Evolutionary conservation across 2,113 vertebrate species (phyloP).

Genomic region (Lichenostomus cassidix): DNA sequence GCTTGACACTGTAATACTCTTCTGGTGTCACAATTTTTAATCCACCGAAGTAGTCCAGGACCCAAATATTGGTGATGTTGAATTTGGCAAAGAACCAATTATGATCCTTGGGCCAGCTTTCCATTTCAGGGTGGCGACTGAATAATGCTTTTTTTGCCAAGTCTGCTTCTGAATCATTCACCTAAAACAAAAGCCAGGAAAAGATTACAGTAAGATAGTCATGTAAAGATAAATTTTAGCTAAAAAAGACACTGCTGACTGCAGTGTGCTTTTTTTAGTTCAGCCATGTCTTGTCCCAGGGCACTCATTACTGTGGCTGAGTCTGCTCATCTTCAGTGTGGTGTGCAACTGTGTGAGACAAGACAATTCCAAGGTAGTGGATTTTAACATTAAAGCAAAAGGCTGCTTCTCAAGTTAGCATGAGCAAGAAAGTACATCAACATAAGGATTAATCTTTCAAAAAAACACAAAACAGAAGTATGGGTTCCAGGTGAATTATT

Average conservation of each 20-base stretch:
- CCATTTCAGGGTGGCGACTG: constrained; percentile 91
- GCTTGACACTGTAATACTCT: constrained; percentile 85
- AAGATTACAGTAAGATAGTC: not conserved
- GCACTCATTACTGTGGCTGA: not conserved
- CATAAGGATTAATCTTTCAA: not conserved
- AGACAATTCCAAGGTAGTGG: not conserved
- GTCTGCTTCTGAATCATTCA: constrained; percentile 80
- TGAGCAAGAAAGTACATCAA: not conserved
- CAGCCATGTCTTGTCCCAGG: not conserved
- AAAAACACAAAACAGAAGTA: not conserved
- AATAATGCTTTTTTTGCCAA: constrained; percentile 85
- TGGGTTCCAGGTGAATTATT: not conserved
- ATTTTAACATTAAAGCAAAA: not conserved
- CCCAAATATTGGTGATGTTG: constrained; percentile 93
- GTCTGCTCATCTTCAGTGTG: not conserved
- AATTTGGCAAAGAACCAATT: constrained; percentile 94
- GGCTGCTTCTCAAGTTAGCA: not conserved
- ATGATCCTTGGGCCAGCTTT: constrained; percentile 87
- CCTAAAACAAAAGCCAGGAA: constrained; percentile 66
- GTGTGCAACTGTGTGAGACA: not conserved
- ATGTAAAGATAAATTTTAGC: not conserved
- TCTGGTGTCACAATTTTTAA: constrained; percentile 87
- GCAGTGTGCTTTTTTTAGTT: not conserved
- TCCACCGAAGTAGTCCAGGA: constrained; percentile 94
- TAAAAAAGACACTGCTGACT: not conserved